Conservation (phyloP, 2,888 invertebrate species). For the Aphidius colemani region DNA sequence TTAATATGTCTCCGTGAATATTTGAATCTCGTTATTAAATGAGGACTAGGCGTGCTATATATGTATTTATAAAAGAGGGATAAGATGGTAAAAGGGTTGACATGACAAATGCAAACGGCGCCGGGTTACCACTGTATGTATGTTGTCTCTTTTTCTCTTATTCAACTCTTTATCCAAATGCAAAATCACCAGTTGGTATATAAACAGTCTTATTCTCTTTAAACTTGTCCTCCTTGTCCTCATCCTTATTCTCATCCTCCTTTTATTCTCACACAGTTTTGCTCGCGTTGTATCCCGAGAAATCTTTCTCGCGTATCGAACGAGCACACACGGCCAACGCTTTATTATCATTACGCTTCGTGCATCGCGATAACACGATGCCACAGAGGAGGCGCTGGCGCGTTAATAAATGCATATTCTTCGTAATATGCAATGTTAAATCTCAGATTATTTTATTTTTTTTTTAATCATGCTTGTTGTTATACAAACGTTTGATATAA, state of each 20-base stretch:
- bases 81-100: slow-evolving; percentile 1
- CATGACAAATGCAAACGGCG: slow-evolving; percentile 24
- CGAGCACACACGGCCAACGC: slow-evolving; percentile 28
- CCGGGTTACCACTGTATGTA: slow-evolving; percentile 14
- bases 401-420: slow-evolving; percentile 32
- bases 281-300: slow-evolving; percentile 16
- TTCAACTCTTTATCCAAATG: not conserved
- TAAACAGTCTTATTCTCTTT: too few relatives aligned
- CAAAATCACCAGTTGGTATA: not conserved
- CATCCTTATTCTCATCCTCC: not conserved
- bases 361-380: slow-evolving; percentile 37
- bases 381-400: slow-evolving; percentile 12
- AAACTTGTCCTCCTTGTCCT: not conserved
- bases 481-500: not conserved
- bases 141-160: not conserved
- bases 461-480: not conserved
- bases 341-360: slow-evolving; percentile 40
- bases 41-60: too few relatives aligned
- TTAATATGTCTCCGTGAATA: too few relatives aligned
- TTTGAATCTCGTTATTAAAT: too few relatives aligned
- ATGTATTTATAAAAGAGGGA: too few relatives aligned
- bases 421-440: not conserved
- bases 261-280: not conserved
- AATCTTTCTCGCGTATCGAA: slow-evolving; percentile 35
- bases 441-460: too few relatives aligned